A percentile compares a stretch with the other conserved stretches of the same genome.
Conservation (phyloP, 2,113 vertebrate species). For the Plestiodon gilberti region DNA sequence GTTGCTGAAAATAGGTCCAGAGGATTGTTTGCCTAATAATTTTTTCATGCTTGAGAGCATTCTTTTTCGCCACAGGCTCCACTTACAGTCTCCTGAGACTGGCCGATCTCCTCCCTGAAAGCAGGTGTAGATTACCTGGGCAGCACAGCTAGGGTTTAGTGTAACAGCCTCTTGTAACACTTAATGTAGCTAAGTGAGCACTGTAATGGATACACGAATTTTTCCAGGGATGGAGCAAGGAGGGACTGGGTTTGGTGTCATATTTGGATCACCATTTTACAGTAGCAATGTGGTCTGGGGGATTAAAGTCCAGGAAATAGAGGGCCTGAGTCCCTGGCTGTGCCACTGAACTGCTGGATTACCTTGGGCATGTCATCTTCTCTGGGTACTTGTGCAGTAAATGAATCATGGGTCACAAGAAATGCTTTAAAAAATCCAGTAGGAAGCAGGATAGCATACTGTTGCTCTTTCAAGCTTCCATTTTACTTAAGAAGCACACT, state of each 20-base stretch:
- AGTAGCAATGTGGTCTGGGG: neutral
- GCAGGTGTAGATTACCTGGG: conserved; percentile 46
- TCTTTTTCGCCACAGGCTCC: conserved; percentile 43
- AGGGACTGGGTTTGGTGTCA: neutral
- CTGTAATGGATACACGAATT: neutral
- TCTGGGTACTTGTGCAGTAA: conserved; percentile 26
- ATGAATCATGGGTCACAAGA: neutral
- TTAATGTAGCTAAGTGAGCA: conserved; percentile 10
- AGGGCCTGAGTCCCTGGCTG: neutral
- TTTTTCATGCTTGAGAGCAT: conserved; percentile 67
- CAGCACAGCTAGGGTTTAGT: conserved; percentile 51
- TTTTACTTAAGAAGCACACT: neutral
- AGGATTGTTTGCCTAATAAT: conserved; percentile 58
- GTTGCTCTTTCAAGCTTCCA: neutral
- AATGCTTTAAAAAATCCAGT: neutral
- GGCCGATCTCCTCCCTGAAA: conserved; percentile 29
- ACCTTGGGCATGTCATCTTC: neutral
- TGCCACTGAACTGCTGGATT: neutral
- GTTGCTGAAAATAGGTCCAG: conserved; percentile 41
- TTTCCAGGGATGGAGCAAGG: neutral
- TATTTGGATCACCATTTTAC: neutral
- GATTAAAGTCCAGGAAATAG: neutral
- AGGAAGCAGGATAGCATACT: neutral
- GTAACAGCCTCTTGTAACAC: conserved; percentile 48
- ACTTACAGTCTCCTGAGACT: conserved; percentile 34